A percentile compares a stretch with the other conserved stretches of the same genome.
Conservation (phyloP, 1,140 invertebrate species). For the Drosophila burlai region DNA sequence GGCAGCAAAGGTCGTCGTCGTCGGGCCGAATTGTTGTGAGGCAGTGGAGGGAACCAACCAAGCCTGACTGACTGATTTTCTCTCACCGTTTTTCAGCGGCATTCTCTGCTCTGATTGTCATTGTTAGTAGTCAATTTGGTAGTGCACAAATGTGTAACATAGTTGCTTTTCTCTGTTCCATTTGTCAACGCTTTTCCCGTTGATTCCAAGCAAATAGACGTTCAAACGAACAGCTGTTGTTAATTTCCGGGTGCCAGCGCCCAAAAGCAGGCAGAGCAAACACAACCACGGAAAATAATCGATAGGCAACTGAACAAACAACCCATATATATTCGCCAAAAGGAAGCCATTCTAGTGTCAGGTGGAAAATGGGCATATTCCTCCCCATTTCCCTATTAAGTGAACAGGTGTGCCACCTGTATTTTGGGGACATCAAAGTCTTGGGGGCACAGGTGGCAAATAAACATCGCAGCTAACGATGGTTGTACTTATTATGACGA, state of each 20-base stretch:
- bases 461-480: conserved; percentile 22
- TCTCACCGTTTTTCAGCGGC: conserved; percentile 6
- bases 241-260: conserved; percentile 36
- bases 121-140: conserved; percentile 57
- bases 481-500: background rate
- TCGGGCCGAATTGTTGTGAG: no score
- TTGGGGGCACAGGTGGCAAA: conserved; percentile 4
- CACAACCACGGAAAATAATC: conserved; percentile 30
- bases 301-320: conserved; percentile 41
- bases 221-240: conserved; percentile 19
- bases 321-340: conserved; percentile 24
- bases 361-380: conserved; percentile 2
- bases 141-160: conserved; percentile 66
- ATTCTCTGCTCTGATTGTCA: conserved; percentile 71
- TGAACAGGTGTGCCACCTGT: conserved; percentile 37
- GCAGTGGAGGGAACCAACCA: conserved; percentile 30
- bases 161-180: conserved; percentile 30
- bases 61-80: conserved; percentile 49
- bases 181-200: conserved; percentile 36
- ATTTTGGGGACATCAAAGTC: conserved; percentile 7
- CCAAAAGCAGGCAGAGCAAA: conserved; percentile 49
- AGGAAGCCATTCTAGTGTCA: conserved; percentile 44
- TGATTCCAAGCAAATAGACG: conserved; percentile 58
- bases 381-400: conserved; percentile 8
- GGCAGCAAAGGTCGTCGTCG: conserved; percentile 31